Evolutionary conservation across 2,797 vertebrate genomes (phyloP), one percentile per base, ranked within the genome.

Genomic region (Rhodeus uyekii): DNA sequence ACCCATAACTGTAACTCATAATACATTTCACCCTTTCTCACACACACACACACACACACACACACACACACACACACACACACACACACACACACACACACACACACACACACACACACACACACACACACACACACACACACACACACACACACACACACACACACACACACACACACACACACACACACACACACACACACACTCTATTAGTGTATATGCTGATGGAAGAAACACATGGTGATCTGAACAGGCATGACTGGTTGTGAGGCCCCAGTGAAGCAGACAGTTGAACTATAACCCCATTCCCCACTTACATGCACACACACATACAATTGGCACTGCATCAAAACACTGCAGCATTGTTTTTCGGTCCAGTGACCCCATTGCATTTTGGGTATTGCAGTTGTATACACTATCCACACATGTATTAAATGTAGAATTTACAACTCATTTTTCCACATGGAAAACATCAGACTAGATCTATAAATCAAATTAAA

Each of bases 141-240:
- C 76, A 46, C 44, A 50, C 44, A 53, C 65, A 27, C 90, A 89
- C 88, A 12, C 72, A 16, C 71, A 36, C 53, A 58, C 73, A 46
- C 91, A 88, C 87, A 86, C 81, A 73, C 65, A 72, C 76, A 46
- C 44, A 50, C 44, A 53, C 65, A 27, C 90, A 12, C 72, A 16
- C 71, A 36, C 53, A 58, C 73, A 46, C 91, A 88, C 87, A 86
- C 81, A 73, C 65, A 72, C 76, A 46, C 44, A 50, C 44, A 53
- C 65, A 27, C 90, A 89, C 88, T 83, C 83, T 89, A 79, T 90
- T 89, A 90, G 36, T 22, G 64, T 27, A 53, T 48, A 44, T 44
- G 24, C 85, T 92, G 89, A 93, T 88, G 88, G 67, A 22, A 87
- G 89, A 91, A 91, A 90, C 88, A 87, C 89, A 90, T 73, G 85